Conservation (phyloP, 2,888 invertebrate species). For the Andrena marginata region DNA sequence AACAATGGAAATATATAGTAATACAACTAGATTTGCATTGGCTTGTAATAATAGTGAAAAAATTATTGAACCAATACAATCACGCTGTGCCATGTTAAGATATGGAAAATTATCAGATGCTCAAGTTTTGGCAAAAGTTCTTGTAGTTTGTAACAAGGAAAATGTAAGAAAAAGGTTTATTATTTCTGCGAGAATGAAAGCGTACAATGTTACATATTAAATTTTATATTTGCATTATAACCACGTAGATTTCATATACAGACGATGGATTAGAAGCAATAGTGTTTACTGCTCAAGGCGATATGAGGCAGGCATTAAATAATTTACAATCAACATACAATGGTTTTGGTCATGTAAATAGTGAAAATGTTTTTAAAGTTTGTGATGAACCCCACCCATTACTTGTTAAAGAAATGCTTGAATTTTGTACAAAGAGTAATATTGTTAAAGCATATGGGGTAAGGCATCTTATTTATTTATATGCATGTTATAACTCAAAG, state of each 20-base stretch:
- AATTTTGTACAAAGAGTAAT: constrained; percentile 92
- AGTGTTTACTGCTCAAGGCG: constrained; percentile 99
- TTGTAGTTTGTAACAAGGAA: constrained; percentile 91
- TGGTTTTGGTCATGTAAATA: constrained; percentile 96
- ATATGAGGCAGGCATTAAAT: constrained; percentile 98
- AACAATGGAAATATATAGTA: constrained; percentile 99
- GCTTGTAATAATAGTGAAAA: constrained; percentile 99
- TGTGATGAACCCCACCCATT: constrained; percentile 99
- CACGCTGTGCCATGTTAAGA: constrained; percentile 98
- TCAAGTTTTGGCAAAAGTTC: constrained; percentile 93
- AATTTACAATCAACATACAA: constrained; percentile 98
- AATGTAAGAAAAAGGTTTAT: constrained; percentile 85
- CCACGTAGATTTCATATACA: constrained; percentile 90
- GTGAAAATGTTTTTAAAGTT: constrained; percentile 98
- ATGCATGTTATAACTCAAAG: neutral
- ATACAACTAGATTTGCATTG: constrained; percentile 98
- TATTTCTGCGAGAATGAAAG: neutral
- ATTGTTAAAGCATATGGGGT: constrained; percentile 94
- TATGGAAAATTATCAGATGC: constrained; percentile 96
- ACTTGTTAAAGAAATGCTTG: constrained; percentile 95
- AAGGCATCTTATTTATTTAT: constrained; percentile 37
- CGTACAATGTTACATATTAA: neutral
- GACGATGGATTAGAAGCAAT: constrained; percentile 98
- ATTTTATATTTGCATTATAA: neutral
- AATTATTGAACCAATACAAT: constrained; percentile 99